Evolutionary conservation across 2,113 vertebrate genomes (phyloP).

Genomic region (Anarrhichthys ocellatus): DNA sequence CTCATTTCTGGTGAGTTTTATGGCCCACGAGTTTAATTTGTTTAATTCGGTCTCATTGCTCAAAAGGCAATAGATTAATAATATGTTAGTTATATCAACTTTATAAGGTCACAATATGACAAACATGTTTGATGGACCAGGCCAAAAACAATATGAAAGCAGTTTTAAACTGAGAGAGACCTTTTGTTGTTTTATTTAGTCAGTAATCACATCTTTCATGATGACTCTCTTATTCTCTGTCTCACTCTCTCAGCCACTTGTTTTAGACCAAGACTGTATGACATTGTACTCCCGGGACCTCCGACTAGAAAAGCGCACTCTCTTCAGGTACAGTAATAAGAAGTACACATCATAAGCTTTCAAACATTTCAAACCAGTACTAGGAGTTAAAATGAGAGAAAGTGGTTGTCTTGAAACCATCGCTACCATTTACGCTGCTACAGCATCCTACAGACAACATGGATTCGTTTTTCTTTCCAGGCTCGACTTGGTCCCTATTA

Average conservation of each 20-base stretch:
- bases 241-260: conserved; percentile 87
- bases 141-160: neutral
- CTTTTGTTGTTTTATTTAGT: neutral
- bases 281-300: conserved; percentile 94
- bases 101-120: neutral
- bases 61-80: neutral
- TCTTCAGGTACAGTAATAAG: conserved; percentile 88
- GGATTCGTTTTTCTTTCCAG: conserved; percentile 71
- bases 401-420: neutral
- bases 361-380: neutral
- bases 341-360: neutral
- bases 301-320: conserved; percentile 94
- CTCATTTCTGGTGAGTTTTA: neutral
- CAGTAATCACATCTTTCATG: conserved; percentile 3
- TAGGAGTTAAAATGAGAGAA: neutral
- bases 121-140: neutral
- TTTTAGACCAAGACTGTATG: conserved; percentile 96
- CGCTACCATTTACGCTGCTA: no score
- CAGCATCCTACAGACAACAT: neutral
- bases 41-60: neutral
- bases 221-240: conserved; percentile 22
- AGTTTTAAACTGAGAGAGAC: neutral
- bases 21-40: neutral
- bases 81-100: neutral
- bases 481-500: conserved; percentile 96